phyloP scores from a whole-genome alignment of 2,888 invertebrate species.

The Sylvicola cinctus region DNA sequence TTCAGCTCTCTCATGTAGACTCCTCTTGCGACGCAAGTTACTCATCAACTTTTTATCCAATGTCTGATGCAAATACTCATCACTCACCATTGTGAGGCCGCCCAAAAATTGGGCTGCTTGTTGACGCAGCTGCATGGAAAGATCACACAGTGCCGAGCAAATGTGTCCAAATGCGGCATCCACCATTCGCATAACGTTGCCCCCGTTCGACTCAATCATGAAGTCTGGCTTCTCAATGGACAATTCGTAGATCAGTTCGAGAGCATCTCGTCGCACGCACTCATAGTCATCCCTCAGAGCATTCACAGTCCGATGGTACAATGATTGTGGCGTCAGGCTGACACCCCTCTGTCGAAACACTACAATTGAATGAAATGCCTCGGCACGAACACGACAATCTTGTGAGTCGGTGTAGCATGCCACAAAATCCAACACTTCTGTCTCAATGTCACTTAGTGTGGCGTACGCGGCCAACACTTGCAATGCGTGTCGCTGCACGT shows the following conservation, averaged over 20 bases:
- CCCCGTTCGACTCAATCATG: too few relatives aligned
- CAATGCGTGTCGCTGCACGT: slow-evolving; percentile 23
- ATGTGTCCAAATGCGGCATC: slow-evolving; percentile 95
- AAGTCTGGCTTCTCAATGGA: too few relatives aligned
- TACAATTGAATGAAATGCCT: slow-evolving; percentile 71
- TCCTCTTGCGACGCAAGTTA: slow-evolving; percentile 69
- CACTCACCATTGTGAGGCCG: slow-evolving; percentile 66
- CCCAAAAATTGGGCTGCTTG: slow-evolving; percentile 73
- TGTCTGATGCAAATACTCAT: slow-evolving; percentile 82
- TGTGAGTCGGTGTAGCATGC: slow-evolving; percentile 67
- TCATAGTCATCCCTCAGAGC: slow-evolving; percentile 85
- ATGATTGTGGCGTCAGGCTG: slow-evolving; percentile 44
- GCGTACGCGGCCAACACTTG: slow-evolving; percentile 18
- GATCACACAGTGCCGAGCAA: slow-evolving; percentile 81
- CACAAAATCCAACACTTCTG: slow-evolving; percentile 46
- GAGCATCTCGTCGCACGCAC: slow-evolving; percentile 69
- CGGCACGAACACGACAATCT: slow-evolving; percentile 79
- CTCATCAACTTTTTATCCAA: slow-evolving; percentile 96
- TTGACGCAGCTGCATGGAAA: slow-evolving; percentile 71
- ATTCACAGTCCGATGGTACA: slow-evolving; percentile 41
- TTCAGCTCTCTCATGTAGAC: slow-evolving; percentile 69
- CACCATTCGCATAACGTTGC: slow-evolving; percentile 59
- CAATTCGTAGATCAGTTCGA: slow-evolving; percentile 68
- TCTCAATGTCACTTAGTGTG: slow-evolving; percentile 31
- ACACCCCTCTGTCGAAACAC: slow-evolving; percentile 66